Base-by-base conservation (phyloP, 2,113 vertebrate genomes). In the Plecotus auritus region DNA sequence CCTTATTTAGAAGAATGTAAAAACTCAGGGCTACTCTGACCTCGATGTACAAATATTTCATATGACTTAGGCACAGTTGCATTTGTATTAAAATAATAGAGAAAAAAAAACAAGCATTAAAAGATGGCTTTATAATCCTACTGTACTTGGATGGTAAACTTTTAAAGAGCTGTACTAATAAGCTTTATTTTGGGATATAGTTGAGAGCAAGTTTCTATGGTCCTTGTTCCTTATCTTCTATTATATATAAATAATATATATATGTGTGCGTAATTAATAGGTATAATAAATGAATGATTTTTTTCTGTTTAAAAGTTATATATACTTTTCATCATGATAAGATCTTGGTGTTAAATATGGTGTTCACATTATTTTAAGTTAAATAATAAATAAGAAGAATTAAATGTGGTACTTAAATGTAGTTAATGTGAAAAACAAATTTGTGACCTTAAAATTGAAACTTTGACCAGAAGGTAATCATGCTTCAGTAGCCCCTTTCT, bases 41-140 rank as follows among this genome's bases (percentile, higher is more conserved):
- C 93, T 97, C 10, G 56, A 32, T 90, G 40, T 78, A 87, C 96
- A 97, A 97, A 94, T 88, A 94, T 93, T 96, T 93, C 73, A 7
- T 45, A 74, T 95, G 73, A 70, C 73, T 85, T 93, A 95, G 76
- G 28, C 91, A 26, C 82, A 86, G 30, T 91, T 64, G 51, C 17
- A 35, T 91, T 80, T 97, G 85, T 95, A n/a, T 87, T 93, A 82
- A 92, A 95, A 86, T 81, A 96, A 80, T 81, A 86, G 49, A 54
- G 64, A 56, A 59, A 90, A 86, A 86, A 56, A 77, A 67, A 30
- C 40, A 97, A 91, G 70, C 80, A 77, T 94, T 95, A 61, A 35
- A 90, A 83, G 22, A 74, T 88, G 37, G 5, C 37, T 96, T 95
- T 92, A 56, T 77, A 88, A 56, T 91, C 69, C 16, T 35, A 74